These are phyloP conservation scores for Otus sunia DNA, from an alignment of 2,113 vertebrate genomes.

Conservation along the genomic window DNA sequence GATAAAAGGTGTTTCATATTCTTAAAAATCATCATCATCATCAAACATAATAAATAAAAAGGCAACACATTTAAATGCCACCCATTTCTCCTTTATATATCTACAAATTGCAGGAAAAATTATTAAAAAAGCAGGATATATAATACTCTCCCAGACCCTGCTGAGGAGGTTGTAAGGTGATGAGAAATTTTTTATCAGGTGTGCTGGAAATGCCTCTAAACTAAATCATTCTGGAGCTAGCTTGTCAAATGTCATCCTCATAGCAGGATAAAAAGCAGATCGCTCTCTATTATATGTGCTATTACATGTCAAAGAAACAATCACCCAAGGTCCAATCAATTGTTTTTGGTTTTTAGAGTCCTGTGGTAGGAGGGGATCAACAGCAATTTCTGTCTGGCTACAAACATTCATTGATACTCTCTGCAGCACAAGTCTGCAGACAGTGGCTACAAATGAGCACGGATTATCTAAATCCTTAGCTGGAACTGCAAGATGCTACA, in stretches of 20 bases:
- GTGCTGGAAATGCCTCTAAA: neutral
- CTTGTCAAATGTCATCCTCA: neutral
- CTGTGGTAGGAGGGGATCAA: neutral
- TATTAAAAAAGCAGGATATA: neutral
- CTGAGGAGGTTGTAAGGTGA: neutral
- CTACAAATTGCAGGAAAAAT: neutral
- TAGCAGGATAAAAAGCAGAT: neutral
- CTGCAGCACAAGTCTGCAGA: neutral
- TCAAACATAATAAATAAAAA: neutral
- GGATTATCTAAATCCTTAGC: neutral
- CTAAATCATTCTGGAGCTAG: neutral
- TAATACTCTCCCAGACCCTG: neutral
- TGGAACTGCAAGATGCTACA: neutral
- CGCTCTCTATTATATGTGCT: neutral
- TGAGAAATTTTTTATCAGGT: neutral
- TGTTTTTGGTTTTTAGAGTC: neutral
- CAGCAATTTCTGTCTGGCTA: neutral
- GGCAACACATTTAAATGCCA: neutral
- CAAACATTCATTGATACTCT: neutral
- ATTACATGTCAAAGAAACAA: neutral
- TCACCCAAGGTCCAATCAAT: neutral
- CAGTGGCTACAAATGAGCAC: neutral
- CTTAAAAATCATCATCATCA: neutral
- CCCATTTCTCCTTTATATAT: neutral
- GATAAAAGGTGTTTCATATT: neutral